phyloP scores from a whole-genome alignment of 2,113 vertebrate species.

The Myrmecophaga tridactyla region DNA sequence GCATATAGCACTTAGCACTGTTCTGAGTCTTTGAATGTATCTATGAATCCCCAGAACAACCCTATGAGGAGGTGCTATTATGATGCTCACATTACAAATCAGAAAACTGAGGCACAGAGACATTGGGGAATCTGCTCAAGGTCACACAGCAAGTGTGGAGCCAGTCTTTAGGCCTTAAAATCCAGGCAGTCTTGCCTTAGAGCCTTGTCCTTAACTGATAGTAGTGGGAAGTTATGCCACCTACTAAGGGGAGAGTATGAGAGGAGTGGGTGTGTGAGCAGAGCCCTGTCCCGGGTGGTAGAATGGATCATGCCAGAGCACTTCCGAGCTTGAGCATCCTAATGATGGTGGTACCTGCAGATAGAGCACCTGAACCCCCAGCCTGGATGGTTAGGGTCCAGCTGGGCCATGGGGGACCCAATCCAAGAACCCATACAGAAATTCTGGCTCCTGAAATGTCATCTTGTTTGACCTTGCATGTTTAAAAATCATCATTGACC shows the following conservation, averaged over 20 bases:
- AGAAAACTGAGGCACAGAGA: neutral
- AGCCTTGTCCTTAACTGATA: neutral
- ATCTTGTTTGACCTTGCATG: neutral
- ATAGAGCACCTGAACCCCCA: too few species aligned
- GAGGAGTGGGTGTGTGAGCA: neutral
- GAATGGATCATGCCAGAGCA: too few species aligned
- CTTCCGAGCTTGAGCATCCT: too few species aligned
- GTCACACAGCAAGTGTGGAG: too few species aligned
- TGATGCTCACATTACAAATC: neutral
- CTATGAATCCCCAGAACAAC: neutral
- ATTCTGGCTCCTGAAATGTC: neutral
- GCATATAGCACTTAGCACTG: fast-evolving
- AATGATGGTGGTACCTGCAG: too few species aligned
- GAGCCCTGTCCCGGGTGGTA: neutral
- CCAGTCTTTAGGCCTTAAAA: neutral
- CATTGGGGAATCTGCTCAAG: too few species aligned
- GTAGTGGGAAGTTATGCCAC: neutral
- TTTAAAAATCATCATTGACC: neutral
- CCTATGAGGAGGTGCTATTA: neutral
- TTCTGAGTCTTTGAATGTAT: too few species aligned
- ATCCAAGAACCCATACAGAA: neutral
- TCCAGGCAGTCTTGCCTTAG: neutral
- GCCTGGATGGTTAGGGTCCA: neutral
- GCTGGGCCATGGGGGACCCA: neutral
- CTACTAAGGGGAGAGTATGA: neutral